Base-by-base conservation (phyloP, 2,888 invertebrate species). In the Nasonia oneida region DNA sequence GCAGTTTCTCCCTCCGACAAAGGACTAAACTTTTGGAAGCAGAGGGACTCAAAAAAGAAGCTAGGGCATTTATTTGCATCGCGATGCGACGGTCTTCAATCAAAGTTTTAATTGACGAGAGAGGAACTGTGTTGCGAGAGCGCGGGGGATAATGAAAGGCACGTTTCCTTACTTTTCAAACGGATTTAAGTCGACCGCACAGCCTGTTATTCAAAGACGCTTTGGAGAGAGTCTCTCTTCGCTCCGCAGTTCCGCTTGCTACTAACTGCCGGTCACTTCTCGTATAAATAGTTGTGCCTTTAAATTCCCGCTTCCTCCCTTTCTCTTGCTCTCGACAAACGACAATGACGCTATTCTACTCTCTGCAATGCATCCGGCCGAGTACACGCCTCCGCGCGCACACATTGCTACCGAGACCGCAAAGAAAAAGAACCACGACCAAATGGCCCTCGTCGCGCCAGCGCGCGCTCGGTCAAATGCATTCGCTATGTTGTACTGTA, bases 181-280 rank as follows among this genome's bases (percentile, higher is more conserved):
- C 73, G 29, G 67, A 67, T 47, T 74, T 47, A 23, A 23, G 64
- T 77, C 23, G 67, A 42, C 78, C 61, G 78, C 70, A 57, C 64
- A n/a, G 75, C 64, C 83, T 85, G 83, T 87, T 84, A 87, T 87
- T 87, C 83, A 76, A 85, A 85, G 82, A 85, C 79, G 73, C 57
- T 77, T 47, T 42, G 12, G 50, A 53, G 61, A 61, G 53, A 80
- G 75, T 33, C 29, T 37, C 29, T 73, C 67, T 37, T 71, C 75
- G 2, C 53, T 42, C 42, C 14, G 73, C 73, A 61, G 81, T 84
- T 86, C 47, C 29, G 64, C 61, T 29, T 29, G 29, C 29, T n/a
- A 33, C 71, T 78, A 84, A 86, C 86, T 82, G 75, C 70, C 57
- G 80, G 84, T 80, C 84, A 83, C 82, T 87, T 64, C 73, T 80